Evolutionary conservation across 2,888 invertebrate species (phyloP), one percentile per base, ranked within the genome.

Genomic region (Leptopilina syphax): DNA sequence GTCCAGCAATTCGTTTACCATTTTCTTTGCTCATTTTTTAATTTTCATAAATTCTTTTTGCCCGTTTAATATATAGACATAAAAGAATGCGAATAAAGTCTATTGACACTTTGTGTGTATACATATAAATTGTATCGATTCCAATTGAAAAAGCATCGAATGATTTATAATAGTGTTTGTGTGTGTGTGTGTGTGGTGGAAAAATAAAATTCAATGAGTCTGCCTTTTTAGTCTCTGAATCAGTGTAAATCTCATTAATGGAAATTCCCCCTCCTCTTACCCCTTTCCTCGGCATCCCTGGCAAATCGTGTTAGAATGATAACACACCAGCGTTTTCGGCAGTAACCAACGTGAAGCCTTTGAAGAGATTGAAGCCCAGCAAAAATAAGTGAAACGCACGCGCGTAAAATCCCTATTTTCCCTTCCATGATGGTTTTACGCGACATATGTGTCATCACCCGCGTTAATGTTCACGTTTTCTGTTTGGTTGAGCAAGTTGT

Each of bases 281-380:
- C 44, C 44, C 44, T 8, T 8, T 44, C 44, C 44, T 8, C 44
- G 8, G 3, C 44, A 41, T 77, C 34, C 1, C 34, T 34, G 2
- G 76, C 50, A 77, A 81, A 81, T 70, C 57, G 77, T 66, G 79
- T 79, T 79, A 79, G 57, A 60, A 41, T 24, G 65, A 78, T 78
- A 78, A 44, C 79, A 68, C 76, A 78, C 79, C 57, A 67, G 47
- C 50, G 70, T 80, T 78, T 82, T 83, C 79, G 80, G 73, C 70
- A 78, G 76, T 68, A 81, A 81, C 70, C 73, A 67, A 77, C 54
- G 81, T 77, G 83, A 83, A 83, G 79, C 83, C 83, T 70, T 50
- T 82, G 34, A 83, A 83, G 77, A 70, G 63, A 76, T 78, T 54
- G 83, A 83, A 83, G 83, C 83, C 83, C 79, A 80, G 79, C 78